Evolutionary conservation across 2,797 vertebrate genomes (phyloP).

Genomic region (Alauda arvensis): DNA sequence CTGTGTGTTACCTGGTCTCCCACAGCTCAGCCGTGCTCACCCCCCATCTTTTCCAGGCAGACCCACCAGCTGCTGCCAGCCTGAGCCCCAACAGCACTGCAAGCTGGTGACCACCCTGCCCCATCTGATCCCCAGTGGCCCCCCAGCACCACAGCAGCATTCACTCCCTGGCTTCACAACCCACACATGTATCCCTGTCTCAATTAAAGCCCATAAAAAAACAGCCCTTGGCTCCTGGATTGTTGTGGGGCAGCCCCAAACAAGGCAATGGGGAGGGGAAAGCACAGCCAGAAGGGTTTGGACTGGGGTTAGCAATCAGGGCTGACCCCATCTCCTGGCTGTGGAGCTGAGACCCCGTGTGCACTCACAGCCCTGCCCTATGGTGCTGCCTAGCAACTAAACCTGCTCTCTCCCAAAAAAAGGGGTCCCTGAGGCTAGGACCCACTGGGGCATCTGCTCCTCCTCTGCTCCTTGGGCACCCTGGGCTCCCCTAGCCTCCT

Average conservation of each 20-base stretch:
- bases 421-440: neutral
- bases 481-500: neutral
- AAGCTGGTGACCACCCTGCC: neutral
- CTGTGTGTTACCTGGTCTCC: neutral
- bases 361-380: neutral
- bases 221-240: neutral
- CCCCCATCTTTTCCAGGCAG: neutral
- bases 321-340: neutral
- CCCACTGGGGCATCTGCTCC: neutral
- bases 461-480: neutral
- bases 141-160: neutral
- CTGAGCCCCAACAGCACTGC: fast-evolving
- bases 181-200: neutral
- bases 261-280: fast-evolving
- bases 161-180: neutral
- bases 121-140: neutral
- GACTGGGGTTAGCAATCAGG: neutral
- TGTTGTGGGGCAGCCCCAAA: fast-evolving
- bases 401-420: neutral
- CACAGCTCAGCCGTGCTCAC: neutral
- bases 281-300: neutral
- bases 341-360: fast-evolving
- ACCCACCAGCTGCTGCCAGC: neutral
- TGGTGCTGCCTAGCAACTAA: neutral
- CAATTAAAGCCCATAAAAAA: conserved; percentile 12